These are phyloP conservation scores for Imbricaverruca yamaguchii DNA, from an alignment of 2,888 invertebrate species.

Conservation along the genomic window DNA sequence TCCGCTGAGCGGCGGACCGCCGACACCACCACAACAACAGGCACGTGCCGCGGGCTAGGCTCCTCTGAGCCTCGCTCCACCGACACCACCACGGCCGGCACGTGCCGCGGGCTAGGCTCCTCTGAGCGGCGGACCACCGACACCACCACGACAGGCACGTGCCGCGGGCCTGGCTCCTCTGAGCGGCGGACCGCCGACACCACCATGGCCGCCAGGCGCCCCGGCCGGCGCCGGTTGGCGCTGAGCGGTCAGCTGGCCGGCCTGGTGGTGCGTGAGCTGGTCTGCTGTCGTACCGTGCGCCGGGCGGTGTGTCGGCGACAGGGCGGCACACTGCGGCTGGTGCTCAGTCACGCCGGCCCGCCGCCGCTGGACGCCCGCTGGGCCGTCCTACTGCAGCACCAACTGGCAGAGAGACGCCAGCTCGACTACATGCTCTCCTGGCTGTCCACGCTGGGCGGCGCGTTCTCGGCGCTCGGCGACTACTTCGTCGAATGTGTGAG, in stretches of 20 bases:
- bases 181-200: no score
- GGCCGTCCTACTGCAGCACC: background rate
- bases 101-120: no score
- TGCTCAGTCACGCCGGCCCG: background rate
- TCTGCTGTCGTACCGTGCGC: background rate
- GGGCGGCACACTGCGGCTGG: background rate
- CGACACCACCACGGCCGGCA: no score
- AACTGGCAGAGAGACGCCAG: constrained; percentile 26
- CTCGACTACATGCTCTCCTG: constrained; percentile 45
- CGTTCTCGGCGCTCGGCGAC: constrained; percentile 90
- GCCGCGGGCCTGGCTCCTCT: no score
- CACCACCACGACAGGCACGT: no score
- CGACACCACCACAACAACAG: no score
- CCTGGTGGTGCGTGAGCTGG: constrained; percentile 8
- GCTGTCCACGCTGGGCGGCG: constrained; percentile 93
- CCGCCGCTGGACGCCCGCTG: background rate
- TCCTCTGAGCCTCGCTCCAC: no score
- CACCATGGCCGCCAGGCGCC: no score
- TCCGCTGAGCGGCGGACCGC: background rate
- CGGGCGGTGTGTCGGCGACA: background rate
- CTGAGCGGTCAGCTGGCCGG: background rate
- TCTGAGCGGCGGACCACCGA: no score
- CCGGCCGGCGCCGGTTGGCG: background rate
- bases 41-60: no score
- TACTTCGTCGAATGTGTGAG: constrained; percentile 26